Conservation (phyloP, 2,888 invertebrate species). For the Nomada ruficornis region DNA sequence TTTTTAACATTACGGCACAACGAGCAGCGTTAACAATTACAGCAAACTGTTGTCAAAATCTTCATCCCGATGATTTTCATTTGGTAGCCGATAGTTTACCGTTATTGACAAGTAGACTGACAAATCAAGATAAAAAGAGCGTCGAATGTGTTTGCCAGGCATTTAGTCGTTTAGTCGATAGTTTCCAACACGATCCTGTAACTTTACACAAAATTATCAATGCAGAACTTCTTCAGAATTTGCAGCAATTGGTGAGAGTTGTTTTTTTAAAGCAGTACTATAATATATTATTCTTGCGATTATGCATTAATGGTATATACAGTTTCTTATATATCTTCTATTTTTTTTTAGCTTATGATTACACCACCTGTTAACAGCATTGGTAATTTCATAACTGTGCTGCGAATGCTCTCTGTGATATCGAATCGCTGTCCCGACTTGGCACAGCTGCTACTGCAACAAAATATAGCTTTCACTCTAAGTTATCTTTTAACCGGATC, state of each 20-base stretch:
- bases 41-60: conserved; percentile 98
- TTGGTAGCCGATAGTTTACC: conserved; percentile 95
- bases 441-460: conserved; percentile 95
- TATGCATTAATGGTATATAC: background rate
- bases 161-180: conserved; percentile 98
- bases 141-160: conserved; percentile 98
- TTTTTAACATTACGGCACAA: conserved; percentile 99
- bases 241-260: conserved; percentile 92
- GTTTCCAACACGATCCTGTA: conserved; percentile 96
- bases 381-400: conserved; percentile 97
- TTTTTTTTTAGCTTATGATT: conserved; percentile 89
- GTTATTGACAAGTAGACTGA: conserved; percentile 91
- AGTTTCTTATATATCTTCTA: conserved; percentile 33
- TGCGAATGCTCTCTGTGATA: conserved; percentile 98
- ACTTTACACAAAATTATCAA: conserved; percentile 97
- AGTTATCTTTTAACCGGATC: conserved; percentile 97
- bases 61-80: conserved; percentile 97
- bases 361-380: conserved; percentile 98
- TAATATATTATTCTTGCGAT: background rate
- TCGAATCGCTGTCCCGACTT: conserved; percentile 97
- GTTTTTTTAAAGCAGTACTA: background rate
- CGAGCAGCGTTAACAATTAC: conserved; percentile 98
- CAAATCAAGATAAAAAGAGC: conserved; percentile 98
- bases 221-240: conserved; percentile 94
- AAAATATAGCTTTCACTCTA: conserved; percentile 98